A percentile compares a stretch with the other conserved stretches of the same genome.
Conservation (phyloP, 2,797 vertebrate species). For the Lagorchestes hirsutus region DNA sequence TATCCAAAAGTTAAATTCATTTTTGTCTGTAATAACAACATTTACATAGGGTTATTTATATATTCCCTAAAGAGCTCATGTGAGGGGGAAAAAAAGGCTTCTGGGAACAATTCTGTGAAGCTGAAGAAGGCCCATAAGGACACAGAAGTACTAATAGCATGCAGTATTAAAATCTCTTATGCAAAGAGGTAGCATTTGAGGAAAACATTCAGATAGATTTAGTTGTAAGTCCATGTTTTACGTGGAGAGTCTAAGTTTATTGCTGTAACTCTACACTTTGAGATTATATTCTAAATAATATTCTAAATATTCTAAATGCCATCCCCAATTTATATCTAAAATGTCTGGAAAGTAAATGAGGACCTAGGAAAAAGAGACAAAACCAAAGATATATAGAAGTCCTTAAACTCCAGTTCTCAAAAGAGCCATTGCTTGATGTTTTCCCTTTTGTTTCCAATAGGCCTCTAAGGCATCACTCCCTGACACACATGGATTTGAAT, state of each 20-base stretch:
- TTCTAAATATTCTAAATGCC: background rate
- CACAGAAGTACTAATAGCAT: background rate
- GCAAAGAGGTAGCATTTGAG: background rate
- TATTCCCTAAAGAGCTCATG: background rate
- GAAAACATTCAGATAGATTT: background rate
- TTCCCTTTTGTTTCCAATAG: background rate
- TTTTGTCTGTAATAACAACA: background rate
- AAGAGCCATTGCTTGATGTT: background rate
- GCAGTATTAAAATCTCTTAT: background rate
- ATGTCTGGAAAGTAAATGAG: background rate
- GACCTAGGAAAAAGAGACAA: background rate
- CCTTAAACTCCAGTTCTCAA: background rate
- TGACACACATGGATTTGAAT: background rate
- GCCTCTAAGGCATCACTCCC: background rate
- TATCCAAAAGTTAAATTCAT: background rate
- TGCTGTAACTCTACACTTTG: background rate
- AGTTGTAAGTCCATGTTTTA: background rate
- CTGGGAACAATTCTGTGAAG: background rate
- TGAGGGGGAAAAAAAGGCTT: background rate
- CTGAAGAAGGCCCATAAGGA: background rate
- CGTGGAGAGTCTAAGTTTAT: background rate
- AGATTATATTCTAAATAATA: background rate
- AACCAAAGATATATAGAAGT: background rate
- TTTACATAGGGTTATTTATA: background rate
- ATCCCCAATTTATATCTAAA: background rate